Percentiles rank a stretch among this genome's conserved stretches.
phyloP scores from a whole-genome alignment of 2,113 vertebrate species.

The Eulemur rufifrons region DNA sequence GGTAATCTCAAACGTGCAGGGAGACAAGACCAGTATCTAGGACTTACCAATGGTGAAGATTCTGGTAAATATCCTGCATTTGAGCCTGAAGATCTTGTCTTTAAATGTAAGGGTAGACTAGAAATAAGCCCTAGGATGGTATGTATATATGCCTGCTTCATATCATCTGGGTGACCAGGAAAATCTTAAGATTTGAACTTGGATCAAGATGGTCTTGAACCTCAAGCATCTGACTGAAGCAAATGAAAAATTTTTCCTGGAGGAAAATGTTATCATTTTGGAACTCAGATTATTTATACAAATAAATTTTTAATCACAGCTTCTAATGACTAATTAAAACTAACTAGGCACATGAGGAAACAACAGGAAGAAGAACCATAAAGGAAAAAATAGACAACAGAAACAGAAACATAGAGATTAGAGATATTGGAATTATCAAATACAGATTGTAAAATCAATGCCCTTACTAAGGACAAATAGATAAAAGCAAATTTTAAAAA shows the following conservation, averaged over 20 bases:
- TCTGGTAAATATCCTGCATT: not conserved
- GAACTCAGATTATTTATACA: slow-evolving; percentile 32
- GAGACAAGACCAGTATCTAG: not conserved
- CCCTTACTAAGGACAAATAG: not conserved
- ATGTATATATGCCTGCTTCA: not conserved
- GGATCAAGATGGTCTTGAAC: not conserved
- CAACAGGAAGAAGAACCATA: not conserved
- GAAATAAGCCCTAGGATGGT: not conserved
- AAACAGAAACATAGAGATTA: not conserved
- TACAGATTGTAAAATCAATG: not conserved
- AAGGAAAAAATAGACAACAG: not conserved
- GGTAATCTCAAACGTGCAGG: not conserved
- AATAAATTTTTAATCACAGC: not conserved
- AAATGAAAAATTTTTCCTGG: slow-evolving; percentile 11
- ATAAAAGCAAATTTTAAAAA: slow-evolving; percentile 40
- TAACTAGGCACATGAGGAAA: not conserved
- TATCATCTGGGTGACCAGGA: not conserved
- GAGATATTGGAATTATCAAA: not conserved
- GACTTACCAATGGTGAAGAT: not conserved
- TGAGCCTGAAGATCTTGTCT: not conserved
- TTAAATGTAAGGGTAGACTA: not conserved
- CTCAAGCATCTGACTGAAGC: not conserved
- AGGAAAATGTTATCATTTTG: not conserved
- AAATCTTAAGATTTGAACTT: slow-evolving; percentile 8
- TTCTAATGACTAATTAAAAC: not conserved